Conservation (phyloP, 2,888 invertebrate species). For the Nomada goodeniana region DNA sequence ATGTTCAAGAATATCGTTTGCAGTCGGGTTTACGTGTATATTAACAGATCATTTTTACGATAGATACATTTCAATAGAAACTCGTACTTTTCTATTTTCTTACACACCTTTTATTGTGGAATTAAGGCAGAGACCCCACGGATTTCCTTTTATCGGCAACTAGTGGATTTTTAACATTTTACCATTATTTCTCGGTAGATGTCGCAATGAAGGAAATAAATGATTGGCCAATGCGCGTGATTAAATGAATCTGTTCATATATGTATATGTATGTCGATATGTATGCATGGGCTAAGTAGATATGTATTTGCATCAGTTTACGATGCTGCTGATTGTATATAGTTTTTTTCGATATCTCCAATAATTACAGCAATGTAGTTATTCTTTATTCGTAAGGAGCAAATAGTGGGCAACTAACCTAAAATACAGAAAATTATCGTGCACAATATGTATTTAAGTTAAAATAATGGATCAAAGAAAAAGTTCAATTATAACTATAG, state of each 20-base stretch:
- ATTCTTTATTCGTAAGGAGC: neutral
- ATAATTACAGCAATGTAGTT: neutral
- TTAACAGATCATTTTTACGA: constrained; percentile 48
- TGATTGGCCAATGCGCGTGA: constrained; percentile 53
- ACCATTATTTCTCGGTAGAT: constrained; percentile 63
- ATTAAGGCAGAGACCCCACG: constrained; percentile 70
- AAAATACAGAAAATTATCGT: neutral
- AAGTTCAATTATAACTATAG: neutral
- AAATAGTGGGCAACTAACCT: constrained; percentile 7
- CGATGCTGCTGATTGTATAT: constrained; percentile 4
- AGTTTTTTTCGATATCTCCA: constrained; percentile 8
- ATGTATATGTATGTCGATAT: neutral
- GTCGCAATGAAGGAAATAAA: constrained; percentile 53
- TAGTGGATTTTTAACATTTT: constrained; percentile 72
- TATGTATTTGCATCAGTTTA: constrained; percentile 13
- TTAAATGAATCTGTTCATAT: constrained; percentile 34
- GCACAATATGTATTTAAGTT: neutral
- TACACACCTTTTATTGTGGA: constrained; percentile 50
- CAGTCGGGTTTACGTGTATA: constrained; percentile 16
- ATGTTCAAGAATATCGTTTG: neutral
- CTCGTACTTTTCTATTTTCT: neutral
- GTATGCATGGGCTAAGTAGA: neutral
- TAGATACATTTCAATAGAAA: neutral
- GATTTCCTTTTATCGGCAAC: constrained; percentile 82
- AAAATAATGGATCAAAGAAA: neutral